Evolutionary conservation across 2,113 vertebrate species (phyloP), one percentile per base, ranked within the genome.

Genomic region (Ariopsis seemanni): DNA sequence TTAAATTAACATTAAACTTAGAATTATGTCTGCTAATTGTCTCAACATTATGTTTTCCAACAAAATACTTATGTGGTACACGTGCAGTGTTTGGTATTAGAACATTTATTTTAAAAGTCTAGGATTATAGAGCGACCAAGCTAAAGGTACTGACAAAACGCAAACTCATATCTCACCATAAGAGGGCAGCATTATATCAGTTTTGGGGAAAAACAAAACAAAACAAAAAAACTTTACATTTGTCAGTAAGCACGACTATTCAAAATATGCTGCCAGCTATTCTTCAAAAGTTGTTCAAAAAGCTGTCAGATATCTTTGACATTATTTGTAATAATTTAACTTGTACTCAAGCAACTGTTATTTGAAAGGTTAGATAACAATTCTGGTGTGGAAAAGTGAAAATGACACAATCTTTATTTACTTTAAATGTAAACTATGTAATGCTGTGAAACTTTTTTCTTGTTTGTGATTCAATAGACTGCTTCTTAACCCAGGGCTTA

Each of bases 131-230:
- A 22, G 9, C 14, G 57, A 25, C 11, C 58, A 65, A 65, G 5
- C 6, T 42, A 65, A 7, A 34, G 8, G 53, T 20, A 42, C 15
- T 55, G 60, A 83, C 58, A 22, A 27, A 25, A 27, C 52, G 48
- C 60, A 88, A 81, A 84, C 87, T 71, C 53, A 34, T 1, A 79
- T 91, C 69, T 87, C 86, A 71, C 92, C 95, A 95, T 91, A 85
- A 94, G 95, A 95, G 94, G 82, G 94, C 94, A 93, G 91, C 88
- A 88, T 90, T 93, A 93, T 83, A 93, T 89, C 89, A 91, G 84
- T 80, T 91, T 85, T 87, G n/a, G 8, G 30, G 50, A 63, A 87
- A 82, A 67, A 30, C 3, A 75, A 8, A 2, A 34, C 27, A 67
- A 71, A 1, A 9, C 34, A 48, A 4, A 30, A 17, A 42, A 22